Conservation (phyloP, 2,113 vertebrate species). For the Bucco capensis region DNA sequence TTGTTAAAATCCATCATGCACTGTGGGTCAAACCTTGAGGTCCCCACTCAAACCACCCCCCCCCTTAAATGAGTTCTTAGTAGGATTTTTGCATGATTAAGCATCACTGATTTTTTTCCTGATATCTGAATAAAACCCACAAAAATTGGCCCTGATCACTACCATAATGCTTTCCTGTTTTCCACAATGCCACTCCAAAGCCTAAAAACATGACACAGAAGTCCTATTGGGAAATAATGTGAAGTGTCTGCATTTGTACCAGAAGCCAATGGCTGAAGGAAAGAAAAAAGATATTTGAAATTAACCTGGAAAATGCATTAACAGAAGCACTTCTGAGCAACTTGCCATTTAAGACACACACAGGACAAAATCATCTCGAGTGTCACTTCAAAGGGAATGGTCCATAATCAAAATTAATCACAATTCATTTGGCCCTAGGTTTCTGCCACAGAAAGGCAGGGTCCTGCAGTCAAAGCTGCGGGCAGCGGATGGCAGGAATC, state of each 20-base stretch:
- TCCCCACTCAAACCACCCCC: neutral
- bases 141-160: neutral
- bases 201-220: conserved; percentile 12
- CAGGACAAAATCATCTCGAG: conserved; percentile 24
- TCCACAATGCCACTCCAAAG: conserved; percentile 21
- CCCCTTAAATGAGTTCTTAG: neutral
- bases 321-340: conserved; percentile 26
- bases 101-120: neutral
- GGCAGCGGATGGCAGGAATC: neutral
- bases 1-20: neutral
- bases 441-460: neutral
- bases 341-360: neutral
- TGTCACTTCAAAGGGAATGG: conserved; percentile 33
- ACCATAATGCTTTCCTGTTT: conserved; percentile 19
- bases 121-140: conserved; percentile 20
- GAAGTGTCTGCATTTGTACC: conserved; percentile 3
- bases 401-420: conserved; percentile 40
- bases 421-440: conserved; percentile 29
- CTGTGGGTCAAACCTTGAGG: neutral
- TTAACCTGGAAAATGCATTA: conserved; percentile 29
- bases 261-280: neutral
- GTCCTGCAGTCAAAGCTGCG: neutral
- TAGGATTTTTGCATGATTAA: conserved; percentile 24
- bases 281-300: neutral
- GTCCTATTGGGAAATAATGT: neutral